Conservation (phyloP, 2,113 vertebrate genomes). For the Carassius carassius region DNA sequence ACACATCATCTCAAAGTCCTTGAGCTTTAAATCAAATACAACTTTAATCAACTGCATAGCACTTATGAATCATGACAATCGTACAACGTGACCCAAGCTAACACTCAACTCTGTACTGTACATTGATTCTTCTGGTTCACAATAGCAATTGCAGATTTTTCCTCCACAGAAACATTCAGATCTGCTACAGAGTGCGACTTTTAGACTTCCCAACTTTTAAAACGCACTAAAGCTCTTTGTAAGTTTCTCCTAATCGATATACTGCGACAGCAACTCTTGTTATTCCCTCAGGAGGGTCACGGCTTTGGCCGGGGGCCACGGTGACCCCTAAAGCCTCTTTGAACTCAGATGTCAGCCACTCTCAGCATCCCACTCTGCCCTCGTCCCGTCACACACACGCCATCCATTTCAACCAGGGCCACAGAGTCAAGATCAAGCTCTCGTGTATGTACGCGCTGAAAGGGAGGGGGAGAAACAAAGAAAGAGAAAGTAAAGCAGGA, state of each 20-base stretch:
- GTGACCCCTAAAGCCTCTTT: background rate
- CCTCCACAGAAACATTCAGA: background rate
- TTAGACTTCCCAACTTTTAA: background rate
- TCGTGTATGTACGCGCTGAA: background rate
- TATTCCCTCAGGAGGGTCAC: conserved; percentile 4
- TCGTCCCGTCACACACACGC: conserved; percentile 4
- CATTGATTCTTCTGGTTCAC: conserved; percentile 2
- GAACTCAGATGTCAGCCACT: background rate
- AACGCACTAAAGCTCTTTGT: conserved; percentile 1
- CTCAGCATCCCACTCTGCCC: background rate
- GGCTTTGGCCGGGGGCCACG: background rate
- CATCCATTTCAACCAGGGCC: conserved; percentile 32
- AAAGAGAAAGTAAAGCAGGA: conserved; percentile 58
- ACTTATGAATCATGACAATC: background rate
- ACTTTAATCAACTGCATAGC: background rate
- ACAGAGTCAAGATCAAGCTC: conserved; percentile 18
- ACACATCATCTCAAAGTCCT: background rate
- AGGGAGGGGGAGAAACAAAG: background rate
- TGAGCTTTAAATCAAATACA: background rate
- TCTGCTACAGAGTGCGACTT: background rate
- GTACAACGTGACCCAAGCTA: background rate
- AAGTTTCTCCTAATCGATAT: conserved; percentile 14
- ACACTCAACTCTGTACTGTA: background rate
- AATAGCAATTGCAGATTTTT: background rate
- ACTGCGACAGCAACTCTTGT: conserved; percentile 25